These are phyloP conservation scores for Zophobas morio DNA, from an alignment of 1,140 invertebrate species.

Conservation along the genomic window DNA sequence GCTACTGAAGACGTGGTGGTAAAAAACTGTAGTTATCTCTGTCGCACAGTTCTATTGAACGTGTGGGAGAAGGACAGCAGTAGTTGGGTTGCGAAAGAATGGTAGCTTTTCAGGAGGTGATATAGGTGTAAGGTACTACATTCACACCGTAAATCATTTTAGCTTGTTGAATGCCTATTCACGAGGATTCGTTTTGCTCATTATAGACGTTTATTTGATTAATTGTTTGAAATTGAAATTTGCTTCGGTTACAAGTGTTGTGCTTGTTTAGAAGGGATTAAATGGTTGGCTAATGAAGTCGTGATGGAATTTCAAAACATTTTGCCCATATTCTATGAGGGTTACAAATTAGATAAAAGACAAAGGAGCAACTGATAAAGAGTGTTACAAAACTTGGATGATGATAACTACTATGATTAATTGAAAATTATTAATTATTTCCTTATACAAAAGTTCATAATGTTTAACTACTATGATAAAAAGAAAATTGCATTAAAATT, in stretches of 20 bases:
- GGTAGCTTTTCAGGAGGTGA: slow-evolving; percentile 17
- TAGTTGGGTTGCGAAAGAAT: slow-evolving; percentile 15
- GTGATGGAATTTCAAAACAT: slow-evolving; percentile 32
- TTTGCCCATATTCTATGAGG: background rate
- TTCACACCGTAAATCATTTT: slow-evolving; percentile 47
- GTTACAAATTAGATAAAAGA: too few relatives aligned
- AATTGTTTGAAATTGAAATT: slow-evolving; percentile 29
- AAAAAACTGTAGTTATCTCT: background rate
- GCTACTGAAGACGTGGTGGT: background rate
- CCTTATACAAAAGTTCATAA: too few relatives aligned
- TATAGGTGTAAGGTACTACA: slow-evolving; percentile 19
- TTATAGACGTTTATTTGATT: slow-evolving; percentile 45
- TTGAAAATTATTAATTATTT: too few relatives aligned
- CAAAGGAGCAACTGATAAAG: too few relatives aligned
- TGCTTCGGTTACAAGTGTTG: background rate
- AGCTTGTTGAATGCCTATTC: slow-evolving; percentile 33
- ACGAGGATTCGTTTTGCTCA: slow-evolving; percentile 29
- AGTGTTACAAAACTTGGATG: too few relatives aligned
- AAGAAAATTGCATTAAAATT: too few relatives aligned
- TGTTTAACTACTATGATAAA: too few relatives aligned
- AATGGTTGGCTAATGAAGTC: slow-evolving; percentile 25
- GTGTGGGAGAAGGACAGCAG: background rate
- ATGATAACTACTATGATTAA: too few relatives aligned
- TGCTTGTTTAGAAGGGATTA: background rate
- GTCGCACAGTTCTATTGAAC: background rate